phyloP scores from a whole-genome alignment of 2,888 invertebrate genomes.

The Dynastes hyllus region DNA sequence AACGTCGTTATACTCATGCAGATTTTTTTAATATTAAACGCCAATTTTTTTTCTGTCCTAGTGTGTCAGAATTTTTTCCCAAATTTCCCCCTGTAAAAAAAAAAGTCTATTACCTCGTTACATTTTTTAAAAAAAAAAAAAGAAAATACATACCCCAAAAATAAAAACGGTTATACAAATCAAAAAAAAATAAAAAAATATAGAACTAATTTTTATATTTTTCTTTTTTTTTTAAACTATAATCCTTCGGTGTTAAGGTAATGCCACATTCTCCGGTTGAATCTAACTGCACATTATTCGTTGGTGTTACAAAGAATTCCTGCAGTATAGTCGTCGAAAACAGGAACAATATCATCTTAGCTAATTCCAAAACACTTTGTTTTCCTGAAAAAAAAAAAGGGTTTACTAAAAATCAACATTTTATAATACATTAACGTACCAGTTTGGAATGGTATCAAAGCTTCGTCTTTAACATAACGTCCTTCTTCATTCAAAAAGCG shows the following conservation, averaged over 20 bases:
- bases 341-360: conserved; percentile 80
- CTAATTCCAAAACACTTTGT: conserved; percentile 88
- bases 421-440: conserved; percentile 72
- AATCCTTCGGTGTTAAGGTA: conserved; percentile 80
- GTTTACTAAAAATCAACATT: too few species aligned
- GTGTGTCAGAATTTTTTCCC: too few species aligned
- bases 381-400: conserved; percentile 75
- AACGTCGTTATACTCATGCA: background rate
- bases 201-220: background rate
- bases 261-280: conserved; percentile 84
- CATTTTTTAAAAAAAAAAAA: too few species aligned
- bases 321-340: conserved; percentile 78
- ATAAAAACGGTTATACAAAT: too few species aligned
- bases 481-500: conserved; percentile 81
- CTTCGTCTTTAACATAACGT: conserved; percentile 76
- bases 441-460: conserved; percentile 88
- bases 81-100: too few species aligned
- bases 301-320: conserved; percentile 72
- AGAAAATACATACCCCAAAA: too few species aligned
- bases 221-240: conserved; percentile 67
- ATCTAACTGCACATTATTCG: conserved; percentile 70
- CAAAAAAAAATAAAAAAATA: background rate
- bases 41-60: background rate
- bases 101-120: too few species aligned
- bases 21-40: too few species aligned